These are phyloP conservation scores for Spisula solida DNA, from an alignment of 2,888 invertebrate species.

Conservation along the genomic window DNA sequence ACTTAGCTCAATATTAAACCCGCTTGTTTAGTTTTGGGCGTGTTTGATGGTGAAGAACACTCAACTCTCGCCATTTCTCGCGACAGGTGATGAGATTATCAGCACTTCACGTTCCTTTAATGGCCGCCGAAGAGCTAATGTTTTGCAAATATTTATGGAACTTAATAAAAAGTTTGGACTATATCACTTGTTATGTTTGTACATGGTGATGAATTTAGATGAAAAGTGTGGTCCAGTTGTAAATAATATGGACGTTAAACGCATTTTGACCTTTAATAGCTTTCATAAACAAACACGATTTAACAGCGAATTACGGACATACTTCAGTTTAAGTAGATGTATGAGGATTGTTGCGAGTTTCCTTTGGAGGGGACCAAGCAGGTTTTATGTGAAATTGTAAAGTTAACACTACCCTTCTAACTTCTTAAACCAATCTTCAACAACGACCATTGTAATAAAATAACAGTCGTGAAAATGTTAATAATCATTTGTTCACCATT, in stretches of 20 bases:
- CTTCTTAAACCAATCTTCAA: background rate
- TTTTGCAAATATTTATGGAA: constrained; percentile 66
- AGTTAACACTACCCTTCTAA: background rate
- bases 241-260: constrained; percentile 37
- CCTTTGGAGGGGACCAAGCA: background rate
- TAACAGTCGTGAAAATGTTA: constrained; percentile 1
- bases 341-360: background rate
- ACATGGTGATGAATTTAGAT: background rate
- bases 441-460: background rate
- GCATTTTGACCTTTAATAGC: constrained; percentile 39
- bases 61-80: constrained; percentile 65
- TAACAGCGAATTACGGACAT: constrained; percentile 1
- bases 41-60: constrained; percentile 44
- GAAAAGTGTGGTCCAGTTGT: constrained; percentile 33
- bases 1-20: constrained; percentile 47
- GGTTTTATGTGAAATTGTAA: constrained; percentile 18
- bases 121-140: constrained; percentile 50
- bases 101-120: constrained; percentile 45
- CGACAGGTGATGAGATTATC: constrained; percentile 67
- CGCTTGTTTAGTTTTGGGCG: constrained; percentile 54
- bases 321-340: background rate
- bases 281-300: constrained; percentile 18
- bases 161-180: constrained; percentile 49
- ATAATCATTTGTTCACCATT: background rate
- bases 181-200: constrained; percentile 44